A percentile compares a stretch with the other conserved stretches of the same genome.
These are phyloP conservation scores for Xestia ashworthii DNA, from an alignment of 2,888 invertebrate species.

Conservation along the genomic window DNA sequence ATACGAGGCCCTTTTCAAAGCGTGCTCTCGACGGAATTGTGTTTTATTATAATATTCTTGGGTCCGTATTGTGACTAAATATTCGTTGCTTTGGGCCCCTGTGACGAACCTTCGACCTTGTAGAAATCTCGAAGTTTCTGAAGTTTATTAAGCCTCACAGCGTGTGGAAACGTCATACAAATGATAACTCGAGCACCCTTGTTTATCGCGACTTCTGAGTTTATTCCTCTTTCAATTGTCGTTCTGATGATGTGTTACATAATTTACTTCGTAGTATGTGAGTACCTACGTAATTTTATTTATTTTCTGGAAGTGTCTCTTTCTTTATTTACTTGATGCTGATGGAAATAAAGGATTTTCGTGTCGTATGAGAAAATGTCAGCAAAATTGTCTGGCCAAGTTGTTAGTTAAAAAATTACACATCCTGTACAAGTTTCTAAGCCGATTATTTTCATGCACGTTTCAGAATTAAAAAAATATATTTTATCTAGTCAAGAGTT, in stretches of 20 bases:
- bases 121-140: not conserved
- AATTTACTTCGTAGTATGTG: slow-evolving; percentile 13
- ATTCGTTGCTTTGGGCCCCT: slow-evolving; percentile 52
- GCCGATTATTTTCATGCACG: slow-evolving; percentile 9
- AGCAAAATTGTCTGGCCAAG: not conserved
- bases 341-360: not conserved
- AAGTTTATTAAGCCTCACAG: slow-evolving; percentile 12
- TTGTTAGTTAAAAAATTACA: not conserved
- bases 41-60: slow-evolving; percentile 55
- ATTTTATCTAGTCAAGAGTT: not conserved
- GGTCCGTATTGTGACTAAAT: slow-evolving; percentile 68
- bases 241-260: slow-evolving; percentile 26
- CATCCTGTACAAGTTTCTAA: not conserved
- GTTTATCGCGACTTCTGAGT: slow-evolving; percentile 16
- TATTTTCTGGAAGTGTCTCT: not conserved
- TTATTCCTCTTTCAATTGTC: slow-evolving; percentile 14
- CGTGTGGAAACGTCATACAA: slow-evolving; percentile 16
- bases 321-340: not conserved
- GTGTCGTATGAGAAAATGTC: not conserved
- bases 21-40: slow-evolving; percentile 51
- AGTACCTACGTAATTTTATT: not conserved
- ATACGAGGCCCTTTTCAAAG: slow-evolving; percentile 61
- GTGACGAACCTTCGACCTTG: slow-evolving; percentile 28
- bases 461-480: not conserved
- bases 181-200: slow-evolving; percentile 24